phyloP scores from a whole-genome alignment of 2,888 invertebrate species.

The Heliconius ethilla region DNA sequence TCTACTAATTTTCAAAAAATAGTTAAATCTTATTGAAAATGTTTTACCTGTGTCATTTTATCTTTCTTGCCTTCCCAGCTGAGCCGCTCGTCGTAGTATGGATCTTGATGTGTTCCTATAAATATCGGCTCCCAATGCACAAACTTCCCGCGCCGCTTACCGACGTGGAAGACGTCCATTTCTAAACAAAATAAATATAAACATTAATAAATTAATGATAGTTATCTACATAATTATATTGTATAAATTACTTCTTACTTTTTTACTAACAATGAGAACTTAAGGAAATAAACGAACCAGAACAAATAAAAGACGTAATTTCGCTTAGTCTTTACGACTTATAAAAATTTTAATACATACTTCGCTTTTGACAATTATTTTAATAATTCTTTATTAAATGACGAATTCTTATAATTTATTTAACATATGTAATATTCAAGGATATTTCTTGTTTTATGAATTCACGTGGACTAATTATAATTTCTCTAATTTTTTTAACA shows the following conservation, averaged over 20 bases:
- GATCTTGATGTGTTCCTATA: slow-evolving; percentile 94
- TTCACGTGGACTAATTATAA: neutral
- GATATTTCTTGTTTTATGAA: neutral
- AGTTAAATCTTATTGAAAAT: neutral
- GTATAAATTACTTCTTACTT: neutral
- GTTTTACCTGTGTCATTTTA: slow-evolving; percentile 95
- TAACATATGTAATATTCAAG: neutral
- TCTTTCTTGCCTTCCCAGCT: slow-evolving; percentile 98
- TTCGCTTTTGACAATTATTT: neutral
- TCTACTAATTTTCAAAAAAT: too few species aligned
- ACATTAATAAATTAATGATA: neutral
- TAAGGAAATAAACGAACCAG: neutral
- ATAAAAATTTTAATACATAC: neutral
- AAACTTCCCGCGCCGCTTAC: slow-evolving; percentile 89
- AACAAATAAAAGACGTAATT: neutral
- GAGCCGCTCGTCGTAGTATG: slow-evolving; percentile 93
- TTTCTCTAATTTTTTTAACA: neutral
- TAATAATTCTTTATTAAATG: neutral
- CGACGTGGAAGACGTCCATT: slow-evolving; percentile 91
- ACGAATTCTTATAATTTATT: neutral
- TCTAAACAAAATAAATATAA: slow-evolving; percentile 53
- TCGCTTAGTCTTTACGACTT: neutral
- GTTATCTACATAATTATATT: neutral
- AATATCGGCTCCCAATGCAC: slow-evolving; percentile 97
- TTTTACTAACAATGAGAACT: neutral